Base-by-base conservation (phyloP, 2,797 vertebrate species). In the Alca torda region DNA sequence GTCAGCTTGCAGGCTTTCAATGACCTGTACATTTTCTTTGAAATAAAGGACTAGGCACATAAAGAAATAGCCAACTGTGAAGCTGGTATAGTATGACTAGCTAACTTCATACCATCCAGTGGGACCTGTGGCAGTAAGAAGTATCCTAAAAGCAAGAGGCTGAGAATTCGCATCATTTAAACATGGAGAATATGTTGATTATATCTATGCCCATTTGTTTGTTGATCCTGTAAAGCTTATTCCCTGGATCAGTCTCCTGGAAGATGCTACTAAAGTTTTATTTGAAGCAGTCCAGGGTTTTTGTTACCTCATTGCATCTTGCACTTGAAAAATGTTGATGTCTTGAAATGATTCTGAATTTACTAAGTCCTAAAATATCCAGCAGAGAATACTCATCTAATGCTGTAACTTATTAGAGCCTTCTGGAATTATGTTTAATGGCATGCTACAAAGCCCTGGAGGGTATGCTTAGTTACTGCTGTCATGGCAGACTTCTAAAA, bases 401-500 rank as follows among this genome's bases (percentile, higher is more conserved):
- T 92, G 68, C 43, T 90, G 89, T 85, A 92, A 79, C 65, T 93
- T 84, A 78, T 73, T 94, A 87, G 85, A 90, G 63, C 72, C 83
- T 92, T 94, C 90, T 92, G 87, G 95, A 95, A 80, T 90, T 94
- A 82, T 18, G 25, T 86, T 93, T 96, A 89, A 83, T 89, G 48
- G 89, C 80, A 90, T 95, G 48, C 54, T 89, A 25, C 50, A 93
- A 91, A 94, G 75, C 93, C 93, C 77, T 92, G 79, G 73, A 84
- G 91, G 82, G 80, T 82, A 56, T 65, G 90, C 89, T 90, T 95
- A 87, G 89, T 90, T 95, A 76, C 87, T 91, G 79, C 95, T 90
- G 73, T 90, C 94, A 90, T 91, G 81, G 79, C 68, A 92, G 88
- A 17, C 65, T 96, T 95, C 96, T 96, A 89, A 95, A 96, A 95